These are phyloP conservation scores for Fulica atra DNA, from an alignment of 2,113 vertebrate species.

Conservation along the genomic window DNA sequence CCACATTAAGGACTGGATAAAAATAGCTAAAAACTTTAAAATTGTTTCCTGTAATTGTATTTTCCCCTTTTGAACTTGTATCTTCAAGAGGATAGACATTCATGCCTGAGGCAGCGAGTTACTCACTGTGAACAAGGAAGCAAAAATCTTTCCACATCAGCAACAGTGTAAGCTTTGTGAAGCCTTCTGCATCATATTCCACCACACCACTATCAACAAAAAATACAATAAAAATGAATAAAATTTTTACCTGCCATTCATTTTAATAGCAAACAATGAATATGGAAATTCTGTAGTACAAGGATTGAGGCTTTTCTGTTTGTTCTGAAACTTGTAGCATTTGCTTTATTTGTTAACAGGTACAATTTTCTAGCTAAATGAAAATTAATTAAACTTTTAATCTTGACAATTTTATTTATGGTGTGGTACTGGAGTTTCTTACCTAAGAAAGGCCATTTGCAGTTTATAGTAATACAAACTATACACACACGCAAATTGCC, in stretches of 20 bases:
- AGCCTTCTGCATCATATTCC: slow-evolving; percentile 97
- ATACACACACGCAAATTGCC: neutral
- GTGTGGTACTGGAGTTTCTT: neutral
- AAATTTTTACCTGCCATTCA: neutral
- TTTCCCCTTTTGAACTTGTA: slow-evolving; percentile 40
- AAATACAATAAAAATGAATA: neutral
- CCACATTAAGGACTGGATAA: slow-evolving; percentile 5
- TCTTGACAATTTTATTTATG: neutral
- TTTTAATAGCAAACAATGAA: neutral
- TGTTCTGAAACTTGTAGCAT: neutral
- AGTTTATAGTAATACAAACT: neutral
- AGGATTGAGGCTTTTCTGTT: neutral
- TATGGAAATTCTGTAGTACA: neutral
- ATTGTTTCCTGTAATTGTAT: slow-evolving; percentile 46
- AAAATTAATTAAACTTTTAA: neutral
- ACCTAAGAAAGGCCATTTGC: neutral
- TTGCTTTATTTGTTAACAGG: neutral
- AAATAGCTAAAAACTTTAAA: slow-evolving; percentile 28
- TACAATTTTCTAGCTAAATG: neutral
- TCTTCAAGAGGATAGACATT: slow-evolving; percentile 41
- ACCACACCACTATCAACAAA: slow-evolving; percentile 88
- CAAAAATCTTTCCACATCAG: slow-evolving; percentile 98
- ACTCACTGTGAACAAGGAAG: slow-evolving; percentile 97
- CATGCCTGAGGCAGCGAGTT: slow-evolving; percentile 50
- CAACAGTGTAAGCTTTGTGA: slow-evolving; percentile 95